These are phyloP conservation scores for Ciconia nigra DNA, from an alignment of 2,797 vertebrate genomes.

Conservation along the genomic window DNA sequence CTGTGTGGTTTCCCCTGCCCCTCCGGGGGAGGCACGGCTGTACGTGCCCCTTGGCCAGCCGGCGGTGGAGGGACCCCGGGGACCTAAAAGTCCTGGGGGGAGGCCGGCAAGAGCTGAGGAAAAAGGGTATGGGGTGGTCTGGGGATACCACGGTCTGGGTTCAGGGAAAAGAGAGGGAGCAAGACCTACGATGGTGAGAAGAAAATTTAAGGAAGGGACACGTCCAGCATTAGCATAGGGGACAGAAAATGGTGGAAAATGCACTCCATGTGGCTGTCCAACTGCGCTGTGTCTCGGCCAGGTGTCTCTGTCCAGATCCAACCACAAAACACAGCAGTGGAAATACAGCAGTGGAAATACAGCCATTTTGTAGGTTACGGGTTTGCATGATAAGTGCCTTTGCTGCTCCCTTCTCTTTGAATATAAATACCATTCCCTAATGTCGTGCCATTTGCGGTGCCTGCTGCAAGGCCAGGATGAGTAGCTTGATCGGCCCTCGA, in stretches of 20 bases:
- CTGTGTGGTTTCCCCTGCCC: not conserved
- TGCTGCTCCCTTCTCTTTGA: not conserved
- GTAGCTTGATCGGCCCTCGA: not conserved
- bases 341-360: not conserved
- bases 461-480: not conserved
- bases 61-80: rapidly evolving
- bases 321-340: not conserved
- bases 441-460: not conserved
- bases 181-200: not conserved
- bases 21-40: rapidly evolving
- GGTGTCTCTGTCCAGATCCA: not conserved
- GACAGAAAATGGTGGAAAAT: not conserved
- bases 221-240: rapidly evolving
- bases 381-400: not conserved
- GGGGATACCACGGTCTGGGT: not conserved
- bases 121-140: not conserved
- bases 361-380: not conserved
- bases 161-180: not conserved
- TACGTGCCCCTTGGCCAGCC: not conserved
- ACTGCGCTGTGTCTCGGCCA: rapidly evolving
- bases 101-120: not conserved
- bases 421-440: not conserved
- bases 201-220: not conserved
- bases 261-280: rapidly evolving
- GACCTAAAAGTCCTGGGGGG: not conserved